Evolutionary conservation across 2,888 invertebrate species (phyloP).

Genomic region (Sialis fuliginosa): DNA sequence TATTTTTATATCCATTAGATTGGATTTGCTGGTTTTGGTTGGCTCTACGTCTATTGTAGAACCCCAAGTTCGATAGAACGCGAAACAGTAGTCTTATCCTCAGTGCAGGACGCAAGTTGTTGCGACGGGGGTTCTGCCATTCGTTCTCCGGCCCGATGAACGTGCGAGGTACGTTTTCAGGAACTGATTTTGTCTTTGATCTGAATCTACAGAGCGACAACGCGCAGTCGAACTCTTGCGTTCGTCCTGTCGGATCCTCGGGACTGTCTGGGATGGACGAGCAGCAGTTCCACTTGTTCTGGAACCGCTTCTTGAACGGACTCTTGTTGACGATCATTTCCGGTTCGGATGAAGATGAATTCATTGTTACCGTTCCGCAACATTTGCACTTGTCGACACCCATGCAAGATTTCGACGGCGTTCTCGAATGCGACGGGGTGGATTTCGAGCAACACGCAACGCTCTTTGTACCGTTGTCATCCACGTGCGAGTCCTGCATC

Average conservation of each 20-base stretch:
- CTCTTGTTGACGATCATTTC: conserved; percentile 1
- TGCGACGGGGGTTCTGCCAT: conserved; percentile 14
- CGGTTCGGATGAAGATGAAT: conserved; percentile 11
- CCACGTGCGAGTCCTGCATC: conserved; percentile 7
- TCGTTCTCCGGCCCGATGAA: conserved; percentile 15
- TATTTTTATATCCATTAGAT: conserved; percentile 17
- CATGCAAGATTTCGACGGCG: not conserved
- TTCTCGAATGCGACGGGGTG: conserved; percentile 10
- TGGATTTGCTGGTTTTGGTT: conserved; percentile 12
- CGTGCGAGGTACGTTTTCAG: conserved; percentile 13
- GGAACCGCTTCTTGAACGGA: conserved; percentile 21
- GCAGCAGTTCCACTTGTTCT: conserved; percentile 40
- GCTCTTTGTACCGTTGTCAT: conserved; percentile 7
- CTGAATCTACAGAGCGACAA: conserved; percentile 23
- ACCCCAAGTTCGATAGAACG: conserved; percentile 18
- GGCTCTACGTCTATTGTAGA: conserved; percentile 8
- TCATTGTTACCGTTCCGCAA: conserved; percentile 12
- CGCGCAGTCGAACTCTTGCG: conserved; percentile 19
- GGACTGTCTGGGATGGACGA: conserved; percentile 38
- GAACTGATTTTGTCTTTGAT: conserved; percentile 9
- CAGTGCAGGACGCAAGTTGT: conserved; percentile 6
- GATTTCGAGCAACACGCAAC: conserved; percentile 14
- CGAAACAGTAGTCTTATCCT: conserved; percentile 22
- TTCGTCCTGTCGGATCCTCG: conserved; percentile 28
- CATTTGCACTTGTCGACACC: conserved; percentile 10